Base-by-base conservation (phyloP, 2,888 invertebrate genomes). In the Piscicola geometra region DNA sequence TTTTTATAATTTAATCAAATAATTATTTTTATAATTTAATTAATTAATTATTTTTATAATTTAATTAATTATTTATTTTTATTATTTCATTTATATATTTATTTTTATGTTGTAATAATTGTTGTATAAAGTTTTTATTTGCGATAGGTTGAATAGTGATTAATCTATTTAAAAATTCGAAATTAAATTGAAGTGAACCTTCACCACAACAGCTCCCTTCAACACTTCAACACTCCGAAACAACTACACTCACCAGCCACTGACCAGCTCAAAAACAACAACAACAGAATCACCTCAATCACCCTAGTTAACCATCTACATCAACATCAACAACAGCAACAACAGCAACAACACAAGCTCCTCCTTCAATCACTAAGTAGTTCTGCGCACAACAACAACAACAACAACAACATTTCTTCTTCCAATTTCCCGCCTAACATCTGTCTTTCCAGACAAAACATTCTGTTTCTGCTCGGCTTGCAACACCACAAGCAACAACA, bases 341-440 rank as follows among this genome's bases (percentile, higher is more conserved):
- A 41, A 41, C 41, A 41, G 80, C 5, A 3, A 28, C 36, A 68
- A 68, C 32, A 68, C 2, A 9, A 35, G n/a, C 18, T 56, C n/a
- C 9, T 56, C n/a, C n/a, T 56, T 5, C 60, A 56, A 56, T 56
- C 67, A 5, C 33, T 67, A 15, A n/a, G n/a, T n/a, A n/a, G n/a
- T n/a, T n/a, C n/a, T n/a, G n/a, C n/a, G n/a, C n/a, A n/a, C n/a
- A 67, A 67, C 67, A 67, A 67, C 67, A 35, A 67, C 18, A 32
- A 32, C 21, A 67, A 67, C 3, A 9, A 9, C 21, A 32, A 67
- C 21, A 67, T 28, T 15, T 9, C 9, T 67, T 67, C 33, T 30
- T 3, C 32, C 30, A 28, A 5, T n/a, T 33, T 33, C 28, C 33
- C 32, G 3, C 15, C 67, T n/a, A 67, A 32, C 30, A 28, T 33